phyloP scores from a whole-genome alignment of 1,140 invertebrate species.

The Trichonephila inaurata region DNA sequence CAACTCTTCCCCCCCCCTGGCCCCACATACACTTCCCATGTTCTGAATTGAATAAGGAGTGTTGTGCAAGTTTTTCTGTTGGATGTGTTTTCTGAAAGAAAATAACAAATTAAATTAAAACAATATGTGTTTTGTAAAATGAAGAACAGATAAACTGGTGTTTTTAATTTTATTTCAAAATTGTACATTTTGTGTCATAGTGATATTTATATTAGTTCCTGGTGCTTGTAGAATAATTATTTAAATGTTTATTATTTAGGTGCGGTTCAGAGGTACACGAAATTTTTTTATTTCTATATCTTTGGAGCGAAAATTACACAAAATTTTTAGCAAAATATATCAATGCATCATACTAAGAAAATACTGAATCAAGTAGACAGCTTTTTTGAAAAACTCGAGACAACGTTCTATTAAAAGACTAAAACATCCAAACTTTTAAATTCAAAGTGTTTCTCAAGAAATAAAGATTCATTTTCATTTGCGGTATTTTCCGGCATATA shows the following conservation, averaged over 20 bases:
- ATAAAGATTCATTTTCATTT: too few relatives aligned
- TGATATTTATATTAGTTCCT: slow-evolving; percentile 37
- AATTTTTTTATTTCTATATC: neutral
- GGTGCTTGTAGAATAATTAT: slow-evolving; percentile 4
- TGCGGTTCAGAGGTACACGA: neutral
- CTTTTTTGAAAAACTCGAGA: too few relatives aligned
- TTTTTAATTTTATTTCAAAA: slow-evolving; percentile 40
- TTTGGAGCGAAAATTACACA: too few relatives aligned
- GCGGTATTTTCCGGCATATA: too few relatives aligned
- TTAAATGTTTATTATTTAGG: neutral
- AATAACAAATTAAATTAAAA: neutral
- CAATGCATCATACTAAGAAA: too few relatives aligned
- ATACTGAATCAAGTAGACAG: too few relatives aligned
- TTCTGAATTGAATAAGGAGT: neutral
- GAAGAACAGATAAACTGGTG: neutral
- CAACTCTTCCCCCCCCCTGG: too few relatives aligned
- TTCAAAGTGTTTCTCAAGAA: too few relatives aligned
- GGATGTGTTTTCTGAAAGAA: neutral
- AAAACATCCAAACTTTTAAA: neutral
- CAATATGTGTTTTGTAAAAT: neutral
- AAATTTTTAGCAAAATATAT: too few relatives aligned
- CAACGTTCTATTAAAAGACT: neutral
- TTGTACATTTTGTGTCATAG: slow-evolving; percentile 54
- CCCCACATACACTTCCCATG: too few relatives aligned
- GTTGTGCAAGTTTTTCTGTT: neutral